Base-by-base conservation (phyloP, 2,797 vertebrate species). In the Rhinoraja longicauda region DNA sequence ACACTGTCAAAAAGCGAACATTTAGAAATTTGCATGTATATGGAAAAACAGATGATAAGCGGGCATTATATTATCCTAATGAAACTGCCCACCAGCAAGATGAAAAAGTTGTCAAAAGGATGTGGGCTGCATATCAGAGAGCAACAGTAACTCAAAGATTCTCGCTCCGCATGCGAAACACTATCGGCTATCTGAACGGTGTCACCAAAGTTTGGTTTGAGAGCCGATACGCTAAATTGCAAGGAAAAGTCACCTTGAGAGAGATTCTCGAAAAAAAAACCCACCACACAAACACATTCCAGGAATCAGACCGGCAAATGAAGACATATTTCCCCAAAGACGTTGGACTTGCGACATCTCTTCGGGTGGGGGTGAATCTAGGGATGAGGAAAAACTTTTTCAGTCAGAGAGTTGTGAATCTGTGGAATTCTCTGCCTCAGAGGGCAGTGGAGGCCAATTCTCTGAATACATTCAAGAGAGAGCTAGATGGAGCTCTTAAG, bases 21-120 rank as follows among this genome's bases (percentile, higher is more conserved):
- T 19, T 88, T 67, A 36, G n/a, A 88, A 88, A 88, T 67, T 36
- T 88, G 84, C 84, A 88, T 88, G 84, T 67, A 88, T 88, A 88
- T 88, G 84, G 36, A 88, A 88, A 62, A 62, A 1, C 59, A 6
- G 0, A 62, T 88, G 84, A 88, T 88, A 88, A 67, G 84, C 84
- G 88, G 6, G 10, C 82, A 86, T 86, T 86, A 86, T 86, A 86
- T 86, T 86, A 86, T 32, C 82, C 82, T 86, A 86, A 88, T 88
- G 84, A 88, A 88, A 64, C 59, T 36, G 84, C 84, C 36, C 84
- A 36, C 59, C 13, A 32, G 32, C 59, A 64, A 67, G 59, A 88
- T 88, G 84, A 88, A 88, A 24, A 88, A 36, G 59, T 36, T 36
- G n/a, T 88, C 84, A 19, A 36, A 36, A 32, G 84, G 32, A 88